Evolutionary conservation across 2,888 invertebrate genomes (phyloP), one percentile per base, ranked within the genome.

Genomic region (Acronicta alni): DNA sequence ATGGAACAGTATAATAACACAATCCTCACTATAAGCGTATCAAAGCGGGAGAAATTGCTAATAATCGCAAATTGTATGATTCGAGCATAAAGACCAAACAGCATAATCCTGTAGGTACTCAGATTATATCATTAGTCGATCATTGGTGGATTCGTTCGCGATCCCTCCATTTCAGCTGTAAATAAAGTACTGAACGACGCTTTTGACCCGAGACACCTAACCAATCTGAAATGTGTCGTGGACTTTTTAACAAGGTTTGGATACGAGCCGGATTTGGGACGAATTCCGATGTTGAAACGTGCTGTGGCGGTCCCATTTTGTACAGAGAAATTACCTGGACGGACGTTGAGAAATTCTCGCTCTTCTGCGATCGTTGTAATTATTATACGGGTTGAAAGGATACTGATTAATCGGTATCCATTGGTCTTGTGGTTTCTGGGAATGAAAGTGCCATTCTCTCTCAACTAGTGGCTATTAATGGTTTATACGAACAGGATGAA

Each of bases 181-280:
- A 35, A 30, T 45, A 30, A 7, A 66, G 47, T 60, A 58, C 17
- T 12, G 9, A 56, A 43, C 20, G 18, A 9, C 18, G 46, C 51
- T 58, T 61, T 62, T 57, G 71, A 58, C 64, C 66, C 51, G 55
- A 62, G 61, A 73, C 68, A 75, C 72, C 68, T 72, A 75, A 54
- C 57, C 68, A 71, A 68, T 62, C 47, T 32, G 58, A 75, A 75
- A 68, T 68, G 60, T 68, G 75, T 74, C 72, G 64, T 62, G 62
- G 73, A 75, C 54, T 75, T 75, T 75, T 74, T 65, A 74, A 72
- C 71, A 72, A 69, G 66, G 69, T 64, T 72, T 62, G 53, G 65
- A 61, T 55, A 63, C 62, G 49, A 48, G 49, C 61, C 63, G 56
- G 57, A 68, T 75, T 73, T 57, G 59, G 55, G 55, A 42, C 51